These are phyloP conservation scores for Drosophila melanica DNA, from an alignment of 1,140 invertebrate genomes.

Conservation along the genomic window DNA sequence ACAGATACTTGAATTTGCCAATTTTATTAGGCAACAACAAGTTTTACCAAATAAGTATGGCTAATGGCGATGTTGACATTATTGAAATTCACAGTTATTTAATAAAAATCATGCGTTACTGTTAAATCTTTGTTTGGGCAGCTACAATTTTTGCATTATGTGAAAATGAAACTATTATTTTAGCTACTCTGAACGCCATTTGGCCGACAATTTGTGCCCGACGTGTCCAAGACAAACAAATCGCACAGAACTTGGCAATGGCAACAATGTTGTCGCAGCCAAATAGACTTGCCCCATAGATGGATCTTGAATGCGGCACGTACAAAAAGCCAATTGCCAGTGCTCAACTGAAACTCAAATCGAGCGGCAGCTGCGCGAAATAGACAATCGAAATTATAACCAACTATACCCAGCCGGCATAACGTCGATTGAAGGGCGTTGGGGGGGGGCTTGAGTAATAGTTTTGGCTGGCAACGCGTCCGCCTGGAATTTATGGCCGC, in stretches of 20 bases:
- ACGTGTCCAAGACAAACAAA: conserved; percentile 61
- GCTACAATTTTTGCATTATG: conserved; percentile 8
- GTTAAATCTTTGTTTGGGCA: conserved; percentile 11
- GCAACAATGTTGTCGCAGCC: conserved; percentile 29
- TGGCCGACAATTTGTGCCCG: conserved; percentile 33
- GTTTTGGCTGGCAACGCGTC: conserved; percentile 73
- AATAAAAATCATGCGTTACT: no score
- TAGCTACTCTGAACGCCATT: conserved; percentile 43
- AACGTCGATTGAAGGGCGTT: conserved; percentile 15
- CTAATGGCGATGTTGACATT: no score
- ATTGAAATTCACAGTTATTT: no score
- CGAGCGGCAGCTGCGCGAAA: conserved; percentile 78
- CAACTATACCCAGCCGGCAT: conserved; percentile 19
- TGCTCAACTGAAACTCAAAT: conserved; percentile 61
- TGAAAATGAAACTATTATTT: conserved; percentile 29
- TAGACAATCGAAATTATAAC: conserved; percentile 80
- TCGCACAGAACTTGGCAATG: conserved; percentile 57
- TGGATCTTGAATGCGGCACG: conserved; percentile 42
- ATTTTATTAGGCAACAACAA: no score
- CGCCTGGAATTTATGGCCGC: conserved; percentile 71
- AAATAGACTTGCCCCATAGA: conserved; percentile 47
- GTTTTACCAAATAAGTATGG: no score
- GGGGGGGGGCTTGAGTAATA: conserved; percentile 73
- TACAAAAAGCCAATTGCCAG: conserved; percentile 66
- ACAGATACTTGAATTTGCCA: no score